phyloP scores from a whole-genome alignment of 2,888 invertebrate species.

The Antitype chi region DNA sequence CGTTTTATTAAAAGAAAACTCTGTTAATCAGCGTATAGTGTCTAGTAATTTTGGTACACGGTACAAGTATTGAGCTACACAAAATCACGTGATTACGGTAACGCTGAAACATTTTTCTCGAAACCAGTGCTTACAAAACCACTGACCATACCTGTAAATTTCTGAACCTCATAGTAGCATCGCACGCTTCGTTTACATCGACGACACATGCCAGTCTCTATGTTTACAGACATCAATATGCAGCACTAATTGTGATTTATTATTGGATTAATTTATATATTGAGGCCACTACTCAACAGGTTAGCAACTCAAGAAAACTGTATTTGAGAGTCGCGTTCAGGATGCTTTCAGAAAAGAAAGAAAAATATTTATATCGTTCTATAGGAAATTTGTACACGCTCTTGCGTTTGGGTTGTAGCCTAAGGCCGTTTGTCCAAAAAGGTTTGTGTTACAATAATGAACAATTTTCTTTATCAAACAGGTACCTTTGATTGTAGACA shows the following conservation, averaged over 20 bases:
- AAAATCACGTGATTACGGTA: not conserved
- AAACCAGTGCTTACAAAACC: not conserved
- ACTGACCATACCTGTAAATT: not conserved
- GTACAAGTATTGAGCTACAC: not conserved
- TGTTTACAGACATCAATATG: not conserved
- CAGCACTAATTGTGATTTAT: not conserved
- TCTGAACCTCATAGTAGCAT: not conserved
- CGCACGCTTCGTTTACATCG: not conserved
- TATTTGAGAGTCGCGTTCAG: too few relatives aligned
- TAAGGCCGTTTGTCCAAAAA: too few relatives aligned
- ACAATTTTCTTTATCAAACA: too few relatives aligned
- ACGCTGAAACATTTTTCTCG: not conserved
- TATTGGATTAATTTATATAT: not conserved
- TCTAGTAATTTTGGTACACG: not conserved
- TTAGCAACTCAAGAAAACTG: too few relatives aligned
- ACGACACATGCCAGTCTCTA: constrained; percentile 10
- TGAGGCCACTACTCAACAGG: not conserved
- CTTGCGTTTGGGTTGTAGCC: too few relatives aligned
- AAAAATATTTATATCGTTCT: too few relatives aligned
- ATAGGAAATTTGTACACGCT: too few relatives aligned
- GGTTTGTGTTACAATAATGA: too few relatives aligned
- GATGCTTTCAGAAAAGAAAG: too few relatives aligned
- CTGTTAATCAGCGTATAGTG: not conserved
- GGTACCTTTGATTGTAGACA: too few relatives aligned
- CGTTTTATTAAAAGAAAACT: not conserved